Evolutionary conservation across 1,140 invertebrate genomes (phyloP), one percentile per base, ranked within the genome.

Genomic region (Drosophila sp.): DNA sequence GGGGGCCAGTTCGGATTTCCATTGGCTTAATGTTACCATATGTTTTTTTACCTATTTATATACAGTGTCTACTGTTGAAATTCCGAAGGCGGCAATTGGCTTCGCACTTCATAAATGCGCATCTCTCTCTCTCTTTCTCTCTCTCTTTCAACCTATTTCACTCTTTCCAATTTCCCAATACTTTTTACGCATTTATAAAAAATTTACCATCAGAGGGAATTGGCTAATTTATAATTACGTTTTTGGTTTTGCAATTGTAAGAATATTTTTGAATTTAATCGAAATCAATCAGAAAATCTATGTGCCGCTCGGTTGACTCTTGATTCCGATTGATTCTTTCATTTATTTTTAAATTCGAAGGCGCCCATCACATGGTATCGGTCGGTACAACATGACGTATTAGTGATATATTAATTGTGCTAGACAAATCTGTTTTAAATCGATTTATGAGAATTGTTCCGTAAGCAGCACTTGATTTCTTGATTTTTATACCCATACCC

Each of bases 91-190:
- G 76, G 57, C 77, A 83, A 80, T 84, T 84, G 73, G 64, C 73
- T 86, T 84, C 81, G 80, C 80, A 84, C 80, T 86, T 84, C 64
- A 86, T 86, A 71, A 74, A 86, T 73, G 80, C 58, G 48, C 58
- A 29, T 11, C 36, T n/a, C 36, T 6, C 38, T 51, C 34, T 13
- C 29, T 9, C 34, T 25, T 34, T n/a, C 2, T 34, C n/a, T 25
- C 14, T 27, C 27, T 25, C 38, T 32, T 9, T 56, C n/a, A 46
- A 4, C 16, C 11, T 29, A n/a, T 38, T 8, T 27, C 16, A 18
- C 11, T 58, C n/a, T 54, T 38, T 27, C 14, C 53, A 63, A 43
- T 61, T 73, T 45, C 57, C 53, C 71, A 66, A 61, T 45, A 29
- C 45, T 34, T 56, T 57, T 65, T 61, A 78, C 65, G 65, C 65